Percentiles rank a stretch among this genome's conserved stretches.
Conservation (phyloP, 1,140 invertebrate species). For the Radopholus similis region DNA sequence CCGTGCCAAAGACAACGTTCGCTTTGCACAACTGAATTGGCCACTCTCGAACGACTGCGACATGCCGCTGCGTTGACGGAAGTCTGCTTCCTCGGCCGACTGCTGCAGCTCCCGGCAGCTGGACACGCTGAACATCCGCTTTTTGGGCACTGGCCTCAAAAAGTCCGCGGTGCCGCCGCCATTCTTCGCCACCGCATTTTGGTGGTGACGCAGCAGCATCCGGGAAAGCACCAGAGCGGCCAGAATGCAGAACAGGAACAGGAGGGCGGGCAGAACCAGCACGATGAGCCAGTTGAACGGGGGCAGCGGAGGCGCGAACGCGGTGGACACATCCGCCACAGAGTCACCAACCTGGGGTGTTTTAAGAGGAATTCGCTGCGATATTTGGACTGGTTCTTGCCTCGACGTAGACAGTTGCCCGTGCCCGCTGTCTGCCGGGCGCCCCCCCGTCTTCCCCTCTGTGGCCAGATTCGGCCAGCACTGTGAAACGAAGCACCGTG, state of each 20-base stretch:
- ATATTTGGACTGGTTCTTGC: background rate
- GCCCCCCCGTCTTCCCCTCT: background rate
- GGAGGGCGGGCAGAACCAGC: background rate
- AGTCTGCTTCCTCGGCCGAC: background rate
- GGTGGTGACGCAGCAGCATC: background rate
- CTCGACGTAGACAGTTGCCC: background rate
- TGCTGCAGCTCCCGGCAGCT: background rate
- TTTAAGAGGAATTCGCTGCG: background rate
- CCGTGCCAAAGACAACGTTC: background rate
- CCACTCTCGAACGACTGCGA: background rate
- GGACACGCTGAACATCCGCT: slow-evolving; percentile 1
- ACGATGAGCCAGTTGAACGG: background rate
- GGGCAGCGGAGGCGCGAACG: background rate
- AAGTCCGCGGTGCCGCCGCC: background rate
- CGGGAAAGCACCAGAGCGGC: background rate
- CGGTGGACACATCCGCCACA: background rate
- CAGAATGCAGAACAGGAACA: background rate
- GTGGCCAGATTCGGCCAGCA: background rate
- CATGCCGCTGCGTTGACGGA: background rate
- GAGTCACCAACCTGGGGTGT: background rate
- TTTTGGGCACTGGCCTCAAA: background rate
- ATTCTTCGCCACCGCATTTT: background rate
- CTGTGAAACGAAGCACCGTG: background rate
- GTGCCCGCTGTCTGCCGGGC: background rate
- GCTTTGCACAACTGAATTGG: background rate